Base-by-base conservation (phyloP, 2,113 vertebrate genomes). In the Phalacrocorax carbo region DNA sequence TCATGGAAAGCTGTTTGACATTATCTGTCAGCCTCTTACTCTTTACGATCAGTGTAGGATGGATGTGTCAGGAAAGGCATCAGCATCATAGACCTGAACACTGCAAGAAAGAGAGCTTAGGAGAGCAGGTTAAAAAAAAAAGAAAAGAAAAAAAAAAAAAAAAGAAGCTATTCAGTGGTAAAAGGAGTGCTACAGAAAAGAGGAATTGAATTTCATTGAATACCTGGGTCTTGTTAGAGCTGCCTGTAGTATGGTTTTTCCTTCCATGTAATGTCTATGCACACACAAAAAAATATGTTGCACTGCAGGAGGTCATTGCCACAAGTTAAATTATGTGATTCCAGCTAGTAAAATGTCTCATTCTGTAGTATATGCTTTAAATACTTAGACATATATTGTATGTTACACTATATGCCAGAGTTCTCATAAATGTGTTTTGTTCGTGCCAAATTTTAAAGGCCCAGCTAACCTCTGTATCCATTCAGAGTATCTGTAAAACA, bases 141-240 rank as follows among this genome's bases (percentile, higher is more conserved):
- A 49, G 15, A 11, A 58, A n/a, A n/a, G n/a, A n/a, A 23, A 29
- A 36, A 30, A 3, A 18, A 48, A 75, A 85, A 8, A 40, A 60
- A 78, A 85, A 84, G 8, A 78, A 86, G 36, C 40, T 72, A 57
- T 93, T 95, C 66, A 91, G 58, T 84, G 40, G 68, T 86, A 78
- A 96, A 90, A 89, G 8, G 49, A 78, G 49, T 79, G n/a, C 52
- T 91, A 38, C 57, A 94, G 65, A 91, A 90, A 94, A 72, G 44
- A 90, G 89, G 83, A 89, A 82, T 91, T 80, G 44, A 88, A 78
- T 96, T 97, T 96, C 91, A 96, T 82, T 81, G 88, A 94, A 75
- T 96, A 94, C 82, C 79, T 94, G 95, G 79, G 82, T 92, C 96
- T 95, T 77, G 65, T 96, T 94, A 97, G 70, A 88, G 44, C 58